Conservation (phyloP, 2,888 invertebrate species). For the Parochlus steinenii region DNA sequence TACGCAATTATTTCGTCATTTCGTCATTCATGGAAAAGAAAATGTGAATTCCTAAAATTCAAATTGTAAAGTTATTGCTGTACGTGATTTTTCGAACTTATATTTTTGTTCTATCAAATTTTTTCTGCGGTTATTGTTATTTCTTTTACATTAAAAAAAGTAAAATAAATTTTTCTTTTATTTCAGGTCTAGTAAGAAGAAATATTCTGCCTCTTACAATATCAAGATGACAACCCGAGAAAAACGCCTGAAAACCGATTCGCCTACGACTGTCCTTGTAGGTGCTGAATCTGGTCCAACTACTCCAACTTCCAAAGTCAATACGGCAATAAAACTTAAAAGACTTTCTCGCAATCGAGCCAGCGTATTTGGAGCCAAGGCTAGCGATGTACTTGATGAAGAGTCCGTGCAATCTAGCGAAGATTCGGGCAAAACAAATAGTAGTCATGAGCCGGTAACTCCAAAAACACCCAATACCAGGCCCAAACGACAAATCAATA, state of each 20-base stretch:
- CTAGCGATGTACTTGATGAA: conserved; percentile 7
- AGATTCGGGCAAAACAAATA: conserved; percentile 8
- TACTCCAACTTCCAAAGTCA: conserved; percentile 11
- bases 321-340: conserved; percentile 9
- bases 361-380: conserved; percentile 7
- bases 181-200: background rate
- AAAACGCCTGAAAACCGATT: conserved; percentile 17
- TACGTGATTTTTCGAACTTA: background rate
- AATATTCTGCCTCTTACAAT: background rate
- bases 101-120: background rate
- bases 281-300: conserved; percentile 12
- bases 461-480: conserved; percentile 11
- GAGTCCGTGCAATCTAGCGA: conserved; percentile 10
- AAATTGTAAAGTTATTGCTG: background rate
- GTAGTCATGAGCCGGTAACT: conserved; percentile 6
- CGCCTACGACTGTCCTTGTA: conserved; percentile 15
- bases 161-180: background rate
- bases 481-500: conserved; percentile 7
- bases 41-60: background rate
- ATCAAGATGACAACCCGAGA: conserved; percentile 13
- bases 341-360: conserved; percentile 11
- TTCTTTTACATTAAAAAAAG: background rate
- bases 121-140: background rate
- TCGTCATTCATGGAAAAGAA: too few species aligned
- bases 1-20: too few species aligned